Conservation (phyloP, 2,113 vertebrate genomes). For the Cyphomyrus discorhynchus region DNA sequence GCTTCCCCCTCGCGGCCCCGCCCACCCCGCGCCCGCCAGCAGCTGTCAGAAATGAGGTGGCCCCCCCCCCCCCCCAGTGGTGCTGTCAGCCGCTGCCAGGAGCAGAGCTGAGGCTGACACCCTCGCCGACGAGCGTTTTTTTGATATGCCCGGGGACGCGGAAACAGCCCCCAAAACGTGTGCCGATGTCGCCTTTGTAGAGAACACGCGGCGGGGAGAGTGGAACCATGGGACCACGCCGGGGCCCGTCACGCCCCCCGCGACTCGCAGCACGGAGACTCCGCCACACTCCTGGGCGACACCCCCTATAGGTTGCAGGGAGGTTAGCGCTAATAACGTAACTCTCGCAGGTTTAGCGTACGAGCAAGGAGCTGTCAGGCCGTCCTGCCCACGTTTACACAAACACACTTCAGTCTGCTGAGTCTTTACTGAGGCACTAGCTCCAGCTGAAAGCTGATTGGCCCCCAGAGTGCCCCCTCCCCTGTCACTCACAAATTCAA, state of each 20-base stretch:
- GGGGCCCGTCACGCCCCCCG: conserved; percentile 32
- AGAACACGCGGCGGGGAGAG: conserved; percentile 67
- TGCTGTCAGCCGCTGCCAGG: conserved; percentile 83
- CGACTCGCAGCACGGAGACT: conserved; percentile 16
- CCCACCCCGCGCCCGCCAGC: conserved; percentile 65
- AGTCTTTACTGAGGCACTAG: background rate
- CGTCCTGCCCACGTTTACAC: background rate
- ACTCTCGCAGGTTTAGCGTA: background rate
- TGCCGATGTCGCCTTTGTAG: conserved; percentile 74
- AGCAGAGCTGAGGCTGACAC: conserved; percentile 83
- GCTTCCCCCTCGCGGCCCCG: background rate
- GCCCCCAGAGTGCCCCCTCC: background rate
- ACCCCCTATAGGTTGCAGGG: background rate
- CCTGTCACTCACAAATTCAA: background rate
- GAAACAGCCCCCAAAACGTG: conserved; percentile 67
- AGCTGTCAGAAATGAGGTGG: conserved; percentile 89
- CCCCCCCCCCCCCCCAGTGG: conserved; percentile 77
- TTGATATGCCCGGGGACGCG: conserved; percentile 71
- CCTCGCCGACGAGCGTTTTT: conserved; percentile 77
- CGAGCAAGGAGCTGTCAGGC: background rate
- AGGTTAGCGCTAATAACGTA: background rate
- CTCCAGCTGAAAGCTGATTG: background rate
- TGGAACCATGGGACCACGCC: conserved; percentile 54
- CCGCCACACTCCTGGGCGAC: background rate
- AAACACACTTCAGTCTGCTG: background rate